These are phyloP conservation scores for Cataglyphis livida DNA, from an alignment of 2,888 invertebrate genomes.

Conservation along the genomic window DNA sequence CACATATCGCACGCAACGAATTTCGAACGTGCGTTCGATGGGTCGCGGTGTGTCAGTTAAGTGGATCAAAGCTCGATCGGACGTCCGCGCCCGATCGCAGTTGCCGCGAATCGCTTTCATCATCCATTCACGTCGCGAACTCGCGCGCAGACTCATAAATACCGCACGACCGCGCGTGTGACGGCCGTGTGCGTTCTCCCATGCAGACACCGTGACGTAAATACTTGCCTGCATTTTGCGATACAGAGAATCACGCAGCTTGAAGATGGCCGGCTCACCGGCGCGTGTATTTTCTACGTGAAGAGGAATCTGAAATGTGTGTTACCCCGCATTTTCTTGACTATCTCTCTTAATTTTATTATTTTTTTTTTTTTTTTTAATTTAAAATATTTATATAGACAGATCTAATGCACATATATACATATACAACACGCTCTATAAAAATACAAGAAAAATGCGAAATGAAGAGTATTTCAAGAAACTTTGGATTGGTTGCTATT, in stretches of 20 bases:
- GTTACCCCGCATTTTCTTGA: not conserved
- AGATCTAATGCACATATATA: not conserved
- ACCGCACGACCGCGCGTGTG: conserved; percentile 34
- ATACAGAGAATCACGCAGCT: not conserved
- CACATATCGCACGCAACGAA: conserved; percentile 38
- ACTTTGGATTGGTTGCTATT: not conserved
- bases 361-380: not conserved
- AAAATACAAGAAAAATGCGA: not conserved
- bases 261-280: conserved; percentile 17
- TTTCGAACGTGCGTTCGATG: conserved; percentile 41
- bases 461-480: not conserved
- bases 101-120: conserved; percentile 58
- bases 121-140: conserved; percentile 58
- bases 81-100: conserved; percentile 27
- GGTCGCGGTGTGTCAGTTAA: conserved; percentile 34
- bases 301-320: not conserved
- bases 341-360: not conserved
- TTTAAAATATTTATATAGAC: not conserved
- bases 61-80: conserved; percentile 62
- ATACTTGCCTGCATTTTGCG: conserved; percentile 27
- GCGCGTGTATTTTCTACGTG: not conserved
- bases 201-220: conserved; percentile 18
- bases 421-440: not conserved
- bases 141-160: conserved; percentile 53
- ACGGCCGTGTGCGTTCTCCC: conserved; percentile 32